A percentile compares a stretch with the other conserved stretches of the same genome.
phyloP scores from a whole-genome alignment of 1,140 invertebrate species.

The Euwallacea similis region DNA sequence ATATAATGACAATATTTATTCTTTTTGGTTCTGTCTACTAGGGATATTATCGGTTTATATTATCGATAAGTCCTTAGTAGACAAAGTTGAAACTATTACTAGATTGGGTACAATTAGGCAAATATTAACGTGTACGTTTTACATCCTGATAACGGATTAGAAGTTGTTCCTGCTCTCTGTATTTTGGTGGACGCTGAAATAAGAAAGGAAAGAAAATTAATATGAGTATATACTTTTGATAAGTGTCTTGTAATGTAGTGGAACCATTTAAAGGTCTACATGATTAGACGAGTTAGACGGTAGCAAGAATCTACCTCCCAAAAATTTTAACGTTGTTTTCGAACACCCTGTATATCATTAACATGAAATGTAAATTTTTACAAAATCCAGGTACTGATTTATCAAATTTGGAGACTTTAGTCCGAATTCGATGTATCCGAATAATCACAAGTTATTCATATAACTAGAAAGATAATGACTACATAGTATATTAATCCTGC shows the following conservation, averaged over 20 bases:
- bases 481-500: too few species aligned
- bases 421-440: not conserved
- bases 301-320: not conserved
- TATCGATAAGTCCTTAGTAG: not conserved
- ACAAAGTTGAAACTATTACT: too few species aligned
- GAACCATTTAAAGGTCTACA: too few species aligned
- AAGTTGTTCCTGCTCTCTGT: conserved; percentile 45
- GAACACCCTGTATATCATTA: not conserved
- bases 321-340: not conserved
- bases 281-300: too few species aligned
- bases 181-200: conserved; percentile 53
- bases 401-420: conserved; percentile 2
- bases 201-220: conserved; percentile 34
- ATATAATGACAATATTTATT: not conserved
- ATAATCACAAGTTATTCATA: not conserved
- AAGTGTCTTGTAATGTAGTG: too few species aligned
- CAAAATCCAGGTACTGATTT: too few species aligned
- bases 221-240: conserved; percentile 8
- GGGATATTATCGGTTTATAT: not conserved
- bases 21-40: not conserved
- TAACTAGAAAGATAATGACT: not conserved
- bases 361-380: conserved; percentile 7
- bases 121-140: conserved; percentile 27
- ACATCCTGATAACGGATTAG: conserved; percentile 34
- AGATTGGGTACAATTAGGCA: not conserved